These are phyloP conservation scores for Porites evermanni DNA, from an alignment of 92 coral and sea anemone genomes.

Conservation along the genomic window DNA sequence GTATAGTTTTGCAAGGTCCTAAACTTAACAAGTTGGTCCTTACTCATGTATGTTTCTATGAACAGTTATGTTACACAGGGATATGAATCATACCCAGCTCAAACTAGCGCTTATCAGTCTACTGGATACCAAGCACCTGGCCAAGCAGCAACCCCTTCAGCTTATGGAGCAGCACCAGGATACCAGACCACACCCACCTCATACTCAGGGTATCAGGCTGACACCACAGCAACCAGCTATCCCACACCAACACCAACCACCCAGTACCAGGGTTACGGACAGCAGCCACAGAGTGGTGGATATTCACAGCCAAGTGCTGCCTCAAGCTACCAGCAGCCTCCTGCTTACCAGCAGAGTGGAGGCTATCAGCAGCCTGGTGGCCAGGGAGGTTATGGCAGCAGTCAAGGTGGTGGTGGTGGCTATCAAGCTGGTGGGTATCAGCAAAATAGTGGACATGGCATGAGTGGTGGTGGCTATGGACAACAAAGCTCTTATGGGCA, in stretches of 20 bases:
- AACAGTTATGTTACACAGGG: slow-evolving; percentile 28
- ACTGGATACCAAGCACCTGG: slow-evolving; percentile 38
- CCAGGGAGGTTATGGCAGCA: neutral
- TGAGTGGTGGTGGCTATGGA: slow-evolving; percentile 34
- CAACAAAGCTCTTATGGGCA: slow-evolving; percentile 54
- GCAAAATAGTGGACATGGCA: slow-evolving; percentile 18
- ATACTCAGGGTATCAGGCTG: slow-evolving; percentile 35
- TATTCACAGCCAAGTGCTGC: slow-evolving; percentile 22
- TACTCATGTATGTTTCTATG: neutral
- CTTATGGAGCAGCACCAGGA: slow-evolving; percentile 33
- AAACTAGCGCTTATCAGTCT: slow-evolving; percentile 44
- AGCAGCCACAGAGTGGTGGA: slow-evolving; percentile 34
- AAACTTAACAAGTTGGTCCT: neutral
- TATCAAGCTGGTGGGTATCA: slow-evolving; percentile 46
- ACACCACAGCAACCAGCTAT: slow-evolving; percentile 13
- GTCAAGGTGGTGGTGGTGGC: slow-evolving; percentile 10
- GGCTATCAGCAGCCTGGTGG: slow-evolving; percentile 27
- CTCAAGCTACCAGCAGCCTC: slow-evolving; percentile 32
- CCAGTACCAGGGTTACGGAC: slow-evolving; percentile 41
- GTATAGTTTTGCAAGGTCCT: too few relatives aligned
- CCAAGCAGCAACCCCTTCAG: slow-evolving; percentile 21
- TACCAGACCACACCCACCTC: slow-evolving; percentile 32
- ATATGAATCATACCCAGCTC: slow-evolving; percentile 47
- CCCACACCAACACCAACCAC: slow-evolving; percentile 8
- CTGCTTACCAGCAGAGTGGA: slow-evolving; percentile 37